Conservation (phyloP, 2,888 invertebrate genomes). For the Petrolisthes cinctipes region DNA sequence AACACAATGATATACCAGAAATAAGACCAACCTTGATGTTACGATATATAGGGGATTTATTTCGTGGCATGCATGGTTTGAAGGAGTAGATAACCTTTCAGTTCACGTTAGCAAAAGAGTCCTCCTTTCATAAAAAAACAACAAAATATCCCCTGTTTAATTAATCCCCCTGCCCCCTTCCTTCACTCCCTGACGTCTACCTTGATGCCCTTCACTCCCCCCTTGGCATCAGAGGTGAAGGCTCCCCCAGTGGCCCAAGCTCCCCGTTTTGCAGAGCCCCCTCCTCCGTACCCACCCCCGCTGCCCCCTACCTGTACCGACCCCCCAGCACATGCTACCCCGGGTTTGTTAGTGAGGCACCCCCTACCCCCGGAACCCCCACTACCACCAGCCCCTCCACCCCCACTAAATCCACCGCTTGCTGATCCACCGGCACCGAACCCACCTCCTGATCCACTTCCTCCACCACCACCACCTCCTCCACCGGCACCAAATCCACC, state of each 20-base stretch:
- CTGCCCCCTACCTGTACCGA: constrained; percentile 15
- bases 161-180: neutral
- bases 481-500: constrained; percentile 6
- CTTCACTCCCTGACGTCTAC: constrained; percentile 25
- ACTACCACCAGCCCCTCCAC: neutral
- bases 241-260: constrained; percentile 32
- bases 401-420: neutral
- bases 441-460: neutral
- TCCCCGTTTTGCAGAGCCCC: neutral
- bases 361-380: constrained; percentile 9
- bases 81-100: too few relatives aligned
- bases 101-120: too few relatives aligned
- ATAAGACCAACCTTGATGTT: too few relatives aligned
- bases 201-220: constrained; percentile 13
- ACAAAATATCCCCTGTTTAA: too few relatives aligned
- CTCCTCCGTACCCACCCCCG: constrained; percentile 16
- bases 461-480: too few relatives aligned
- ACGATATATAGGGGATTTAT: too few relatives aligned
- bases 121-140: too few relatives aligned
- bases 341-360: constrained; percentile 18
- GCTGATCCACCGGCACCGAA: neutral
- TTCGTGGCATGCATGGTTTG: too few relatives aligned
- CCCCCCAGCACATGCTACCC: constrained; percentile 4
- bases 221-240: constrained; percentile 19
- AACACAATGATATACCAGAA: too few relatives aligned